phyloP scores from a whole-genome alignment of 2,113 vertebrate species.

The Dasyurus viverrinus region DNA sequence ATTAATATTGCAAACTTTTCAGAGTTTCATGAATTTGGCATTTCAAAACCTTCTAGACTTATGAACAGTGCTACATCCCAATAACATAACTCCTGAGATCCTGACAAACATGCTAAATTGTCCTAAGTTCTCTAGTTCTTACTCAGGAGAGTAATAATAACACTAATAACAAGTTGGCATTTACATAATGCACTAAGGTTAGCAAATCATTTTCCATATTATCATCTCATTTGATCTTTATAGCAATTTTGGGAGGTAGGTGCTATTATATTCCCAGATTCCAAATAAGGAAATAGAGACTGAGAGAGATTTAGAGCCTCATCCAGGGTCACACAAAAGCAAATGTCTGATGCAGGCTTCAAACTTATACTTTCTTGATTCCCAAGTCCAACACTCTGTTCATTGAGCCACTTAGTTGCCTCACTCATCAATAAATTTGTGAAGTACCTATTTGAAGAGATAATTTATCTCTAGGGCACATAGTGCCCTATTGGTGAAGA shows the following conservation, averaged over 20 bases:
- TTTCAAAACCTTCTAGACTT: background rate
- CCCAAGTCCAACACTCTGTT: no score
- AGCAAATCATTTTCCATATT: background rate
- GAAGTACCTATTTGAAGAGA: background rate
- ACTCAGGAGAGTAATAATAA: no score
- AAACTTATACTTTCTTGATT: no score
- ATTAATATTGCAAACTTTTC: background rate
- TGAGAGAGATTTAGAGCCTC: no score
- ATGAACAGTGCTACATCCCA: background rate
- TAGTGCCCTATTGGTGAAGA: background rate
- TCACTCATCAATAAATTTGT: no score
- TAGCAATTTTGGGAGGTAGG: background rate
- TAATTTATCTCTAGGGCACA: background rate
- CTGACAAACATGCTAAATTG: background rate
- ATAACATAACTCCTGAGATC: background rate
- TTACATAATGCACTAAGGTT: background rate
- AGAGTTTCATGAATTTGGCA: background rate
- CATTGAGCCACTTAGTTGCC: no score
- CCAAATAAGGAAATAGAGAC: no score
- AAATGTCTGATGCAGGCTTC: no score
- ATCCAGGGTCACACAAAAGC: no score
- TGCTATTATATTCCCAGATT: no score
- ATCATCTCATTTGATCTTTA: background rate
- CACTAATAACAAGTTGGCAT: background rate
- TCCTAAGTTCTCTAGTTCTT: background rate